A percentile compares a stretch with the other conserved stretches of the same genome.
Conservation (phyloP, 2,888 invertebrate species). For the Lycia hirtaria region DNA sequence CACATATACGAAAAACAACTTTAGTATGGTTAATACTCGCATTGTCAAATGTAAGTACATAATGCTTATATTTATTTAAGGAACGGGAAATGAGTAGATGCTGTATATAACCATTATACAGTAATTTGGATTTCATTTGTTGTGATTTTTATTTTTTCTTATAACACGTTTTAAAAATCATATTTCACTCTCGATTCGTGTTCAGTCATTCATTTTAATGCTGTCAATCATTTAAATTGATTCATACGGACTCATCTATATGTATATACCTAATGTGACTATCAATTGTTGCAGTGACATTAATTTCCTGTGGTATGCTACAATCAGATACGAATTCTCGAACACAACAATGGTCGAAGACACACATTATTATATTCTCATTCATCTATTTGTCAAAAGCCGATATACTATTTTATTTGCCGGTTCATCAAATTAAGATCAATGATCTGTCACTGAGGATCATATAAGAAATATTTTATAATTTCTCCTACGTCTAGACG, state of each 20-base stretch:
- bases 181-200: background rate
- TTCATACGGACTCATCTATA: constrained; percentile 3
- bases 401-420: background rate
- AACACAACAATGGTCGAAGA: background rate
- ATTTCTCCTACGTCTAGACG: constrained; percentile 22
- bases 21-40: constrained; percentile 74
- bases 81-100: background rate
- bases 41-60: constrained; percentile 73
- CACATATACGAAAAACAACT: constrained; percentile 73
- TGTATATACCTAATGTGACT: constrained; percentile 7
- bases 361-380: constrained; percentile 2
- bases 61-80: background rate
- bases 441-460: constrained; percentile 17
- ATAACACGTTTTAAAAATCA: background rate
- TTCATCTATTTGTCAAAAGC: background rate
- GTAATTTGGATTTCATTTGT: background rate
- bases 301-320: background rate
- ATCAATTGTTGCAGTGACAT: constrained; percentile 7
- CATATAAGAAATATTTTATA: constrained; percentile 7
- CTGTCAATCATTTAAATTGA: constrained; percentile 10
- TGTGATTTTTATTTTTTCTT: background rate
- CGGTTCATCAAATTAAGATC: constrained; percentile 17
- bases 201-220: constrained; percentile 22
- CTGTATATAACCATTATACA: background rate
- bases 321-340: background rate